Base-by-base conservation (phyloP, 37 sponge, comb jelly and placozoan genomes). In the Beroe forskalii region DNA sequence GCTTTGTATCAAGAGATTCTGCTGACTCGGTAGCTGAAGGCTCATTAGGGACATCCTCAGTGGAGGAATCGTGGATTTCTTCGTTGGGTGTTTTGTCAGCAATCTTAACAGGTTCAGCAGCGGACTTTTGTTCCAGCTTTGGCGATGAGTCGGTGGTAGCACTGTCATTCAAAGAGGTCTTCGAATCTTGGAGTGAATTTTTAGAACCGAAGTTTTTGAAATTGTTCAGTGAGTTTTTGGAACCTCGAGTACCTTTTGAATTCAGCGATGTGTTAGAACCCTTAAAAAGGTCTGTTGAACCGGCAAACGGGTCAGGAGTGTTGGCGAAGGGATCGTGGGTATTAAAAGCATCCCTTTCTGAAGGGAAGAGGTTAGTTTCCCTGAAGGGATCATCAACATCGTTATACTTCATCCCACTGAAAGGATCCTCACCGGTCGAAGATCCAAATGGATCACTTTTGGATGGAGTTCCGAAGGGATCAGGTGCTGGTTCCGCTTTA, bases 261-360 rank as follows among this genome's bases (percentile, higher is more conserved):
- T 23, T 30, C 22, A 72, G 31, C 3, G 75, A 72, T 4, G 38
- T 72, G 38, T 72, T 72, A 20, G 75, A 72, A 12, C 75, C 75
- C 38, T 72, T 72, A 39, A 72, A 72, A 36, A 72, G 38, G 31
- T 72, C 75, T 17, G 75, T 72, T 72, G 75, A 72, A 4, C 75
- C 75, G 14, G 75, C 75, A 72, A 72, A 72, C 9, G 75, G 75
- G 40, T 72, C 75, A 37, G 75, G 75, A 72, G 75, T 72, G 38
- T 72, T 72, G 2, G 75, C 75, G 35, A 72, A 72, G 2, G 75
- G 75, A 33, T 72, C 75, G 38, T 72, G 23, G 28, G 75, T 72
- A 33, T 72, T 72, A 37, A 72, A 72, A 3, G 75, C 75, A 30
- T 72, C 75, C 14, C 14, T 22, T 72, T 72, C 75, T 35, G 75